Evolutionary conservation across 1,140 invertebrate genomes (phyloP), one percentile per base, ranked within the genome.

Genomic region (Hyles vespertilio): DNA sequence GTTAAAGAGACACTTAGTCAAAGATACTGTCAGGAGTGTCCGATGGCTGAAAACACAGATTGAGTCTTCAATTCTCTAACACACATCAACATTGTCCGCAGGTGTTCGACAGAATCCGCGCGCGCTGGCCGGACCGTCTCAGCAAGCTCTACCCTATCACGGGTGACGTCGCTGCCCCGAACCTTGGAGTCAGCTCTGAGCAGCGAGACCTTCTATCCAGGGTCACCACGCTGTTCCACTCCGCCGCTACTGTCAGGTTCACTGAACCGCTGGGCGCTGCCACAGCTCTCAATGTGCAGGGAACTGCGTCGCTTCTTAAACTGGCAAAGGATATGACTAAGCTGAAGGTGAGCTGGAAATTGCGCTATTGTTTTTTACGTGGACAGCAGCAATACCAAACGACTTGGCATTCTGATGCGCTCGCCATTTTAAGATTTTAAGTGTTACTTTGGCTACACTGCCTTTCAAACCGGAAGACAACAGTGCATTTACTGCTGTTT

Each of bases 1-100:
- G 91, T 99, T 98, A 91, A 99, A 99, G 58, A 96, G 91, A 89
- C 98, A 99, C 66, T 95, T 92, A n/a, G 78, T 95, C 93, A 49
- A 92, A 92, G 72, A 93, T 89, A 54, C 95, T 90, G 82, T 95
- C 91, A 4, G 95, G 94, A 1, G 96, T 97, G 79, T 96, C 94
- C 22, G 22, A 22, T 22, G 22, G 0, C 22, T 22, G 22, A 22
- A 22, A 22, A 22, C 22, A 22, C 22, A 22, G 22, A 22, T 22
- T 22, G 0, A 22, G 22, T 22, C 22, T 22, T 22, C 22, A 22
- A 22, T 22, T 2, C 22, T 22, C 22, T 2, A 22, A 40, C 1
- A 40, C 5, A 40, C 36, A 1, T 40, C 4, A 40, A 5, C 1
- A 40, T 40, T 40, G 36, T 40, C 40, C 7, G 6, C 79, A 96